Evolutionary conservation across 92 coral and sea anemone genomes (phyloP), one percentile per base, ranked within the genome.

Genomic region (Porites evermanni): DNA sequence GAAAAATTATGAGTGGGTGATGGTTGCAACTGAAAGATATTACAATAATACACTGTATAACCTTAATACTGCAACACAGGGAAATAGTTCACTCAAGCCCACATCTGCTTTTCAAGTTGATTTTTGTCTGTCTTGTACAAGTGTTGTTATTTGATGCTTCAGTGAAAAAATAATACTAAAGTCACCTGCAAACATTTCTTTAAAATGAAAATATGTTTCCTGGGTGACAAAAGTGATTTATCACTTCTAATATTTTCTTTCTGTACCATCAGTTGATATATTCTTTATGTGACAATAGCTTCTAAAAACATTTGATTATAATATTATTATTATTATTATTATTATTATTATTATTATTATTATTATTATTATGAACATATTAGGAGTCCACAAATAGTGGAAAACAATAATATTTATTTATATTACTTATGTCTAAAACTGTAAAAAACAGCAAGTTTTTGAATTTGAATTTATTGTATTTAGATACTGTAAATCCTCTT

Each of bases 141-240:
- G 7, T 0, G 6, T 23, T 16, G 8, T 12, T 63, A 63, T 5
- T 63, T 17, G 8, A 63, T 63, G n/a, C 20, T 63, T 7, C 20
- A 18, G 67, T 16, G n/a, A 63, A 18, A 2, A 12, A 12, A 59
- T 12, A 2, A 59, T 17, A 2, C 64, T 59, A 12, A 59, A 2
- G n/a, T 3, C 11, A 9, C 53, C 9, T 77, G 69, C 64, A 32
- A 44, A 38, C 67, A 77, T 70, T 56, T 70, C 59, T 81, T 61
- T 53, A 29, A 7, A n/a, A 59, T 32, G 38, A 19, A 51, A 70
- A 65, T 2, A 47, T 21, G 59, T 81, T 81, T 81, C 78, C 70
- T n/a, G 32, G 50, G 78, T 56, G 86, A 58, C 85, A 24, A 32
- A 80, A 6, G 18, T 16, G 14, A 73, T 53, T 19, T 47, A 32